Conservation (phyloP, 1,140 invertebrate genomes). For the Heliconius eleuchia region DNA sequence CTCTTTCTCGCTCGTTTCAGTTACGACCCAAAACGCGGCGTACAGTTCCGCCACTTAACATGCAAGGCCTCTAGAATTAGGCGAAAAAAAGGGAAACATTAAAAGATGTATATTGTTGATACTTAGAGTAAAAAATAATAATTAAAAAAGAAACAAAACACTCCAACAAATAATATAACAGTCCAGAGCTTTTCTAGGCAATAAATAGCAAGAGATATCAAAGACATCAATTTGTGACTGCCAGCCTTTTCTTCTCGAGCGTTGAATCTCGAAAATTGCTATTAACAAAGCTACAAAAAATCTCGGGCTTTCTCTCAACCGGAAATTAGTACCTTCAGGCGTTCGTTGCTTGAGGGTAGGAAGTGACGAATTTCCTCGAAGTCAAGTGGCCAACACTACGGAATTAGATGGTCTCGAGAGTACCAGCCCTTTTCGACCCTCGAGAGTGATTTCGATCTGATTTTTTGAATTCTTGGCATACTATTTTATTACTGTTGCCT, state of each 20-base stretch:
- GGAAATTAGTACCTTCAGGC: constrained; percentile 30
- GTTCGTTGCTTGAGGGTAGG: constrained; percentile 21
- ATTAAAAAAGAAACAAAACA: too few species aligned
- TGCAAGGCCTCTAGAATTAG: too few species aligned
- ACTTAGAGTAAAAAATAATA: too few species aligned
- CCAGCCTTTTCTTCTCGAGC: constrained; percentile 21
- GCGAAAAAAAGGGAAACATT: too few species aligned
- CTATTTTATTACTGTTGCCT: not conserved
- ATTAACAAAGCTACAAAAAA: constrained; percentile 28
- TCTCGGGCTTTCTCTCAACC: constrained; percentile 21
- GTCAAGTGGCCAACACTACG: constrained; percentile 18
- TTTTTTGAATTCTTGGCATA: not conserved
- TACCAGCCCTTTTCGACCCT: constrained; percentile 16
- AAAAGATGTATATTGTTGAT: too few species aligned
- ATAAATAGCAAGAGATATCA: constrained; percentile 6
- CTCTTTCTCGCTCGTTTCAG: too few species aligned
- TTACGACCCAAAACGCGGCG: too few species aligned
- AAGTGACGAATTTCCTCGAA: constrained; percentile 30
- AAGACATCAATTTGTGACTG: constrained; percentile 19
- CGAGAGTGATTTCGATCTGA: not conserved
- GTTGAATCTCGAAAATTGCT: constrained; percentile 19
- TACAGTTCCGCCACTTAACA: too few species aligned
- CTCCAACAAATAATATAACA: not conserved
- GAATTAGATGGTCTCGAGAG: constrained; percentile 22
- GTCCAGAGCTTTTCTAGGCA: not conserved